phyloP scores from a whole-genome alignment of 2,797 vertebrate species.

The Gastrophryne carolinensis region DNA sequence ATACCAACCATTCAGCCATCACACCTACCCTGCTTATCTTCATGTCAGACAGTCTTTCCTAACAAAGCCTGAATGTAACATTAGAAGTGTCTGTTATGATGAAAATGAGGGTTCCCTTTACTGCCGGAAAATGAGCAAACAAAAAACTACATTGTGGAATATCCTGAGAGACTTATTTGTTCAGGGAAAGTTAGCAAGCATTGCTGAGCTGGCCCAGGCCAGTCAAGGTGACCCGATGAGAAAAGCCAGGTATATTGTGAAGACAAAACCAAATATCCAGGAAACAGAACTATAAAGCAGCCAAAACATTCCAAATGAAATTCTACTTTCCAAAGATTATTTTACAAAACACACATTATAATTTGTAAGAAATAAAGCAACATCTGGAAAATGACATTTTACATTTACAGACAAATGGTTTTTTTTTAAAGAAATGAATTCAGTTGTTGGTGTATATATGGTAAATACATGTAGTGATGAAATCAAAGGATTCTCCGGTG shows the following conservation, averaged over 20 bases:
- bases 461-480: too few species aligned
- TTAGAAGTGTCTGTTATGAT: slow-evolving; percentile 8
- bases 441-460: too few species aligned
- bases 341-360: neutral
- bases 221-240: slow-evolving; percentile 16
- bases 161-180: slow-evolving; percentile 22
- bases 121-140: slow-evolving; percentile 10
- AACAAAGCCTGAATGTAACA: neutral
- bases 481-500: too few species aligned
- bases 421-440: too few species aligned
- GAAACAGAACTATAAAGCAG: neutral
- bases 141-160: slow-evolving; percentile 3
- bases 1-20: slow-evolving; percentile 8
- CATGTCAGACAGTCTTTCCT: slow-evolving; percentile 61
- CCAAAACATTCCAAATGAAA: neutral
- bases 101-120: slow-evolving; percentile 4
- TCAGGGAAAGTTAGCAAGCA: neutral
- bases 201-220: neutral
- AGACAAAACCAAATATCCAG: neutral
- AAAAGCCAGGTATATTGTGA: slow-evolving; percentile 12
- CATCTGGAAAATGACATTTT: slow-evolving; percentile 4
- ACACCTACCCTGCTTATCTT: slow-evolving; percentile 57
- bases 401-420: neutral
- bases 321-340: neutral
- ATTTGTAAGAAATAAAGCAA: neutral